phyloP scores from a whole-genome alignment of 2,888 invertebrate genomes.

The Pollenia labialis region DNA sequence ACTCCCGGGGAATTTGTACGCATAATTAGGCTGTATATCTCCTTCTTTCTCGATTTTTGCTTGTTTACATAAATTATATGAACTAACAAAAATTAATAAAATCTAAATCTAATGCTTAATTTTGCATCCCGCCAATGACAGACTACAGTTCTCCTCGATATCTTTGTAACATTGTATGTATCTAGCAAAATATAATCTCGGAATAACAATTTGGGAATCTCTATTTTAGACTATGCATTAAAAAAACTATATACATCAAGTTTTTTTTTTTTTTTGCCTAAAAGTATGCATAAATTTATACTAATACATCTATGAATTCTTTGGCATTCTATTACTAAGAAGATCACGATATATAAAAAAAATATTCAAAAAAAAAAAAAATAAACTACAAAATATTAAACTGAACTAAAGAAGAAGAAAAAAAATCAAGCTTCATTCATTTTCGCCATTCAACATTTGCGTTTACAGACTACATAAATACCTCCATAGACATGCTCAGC shows the following conservation, averaged over 20 bases:
- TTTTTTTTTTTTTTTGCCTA: constrained; percentile 33
- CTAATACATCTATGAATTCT: constrained; percentile 29
- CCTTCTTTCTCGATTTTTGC: too few species aligned
- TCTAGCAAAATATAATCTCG: too few species aligned
- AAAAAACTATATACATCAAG: not conserved
- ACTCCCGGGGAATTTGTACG: too few species aligned
- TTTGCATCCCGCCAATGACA: too few species aligned
- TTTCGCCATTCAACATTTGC: constrained; percentile 54
- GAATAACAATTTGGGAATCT: too few species aligned
- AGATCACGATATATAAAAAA: not conserved
- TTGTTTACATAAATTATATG: too few species aligned
- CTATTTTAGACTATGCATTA: constrained; percentile 39
- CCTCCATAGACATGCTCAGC: constrained; percentile 8
- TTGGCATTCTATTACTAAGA: constrained; percentile 20
- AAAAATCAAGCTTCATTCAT: constrained; percentile 53
- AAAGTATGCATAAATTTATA: constrained; percentile 55
- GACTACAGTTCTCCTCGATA: too few species aligned
- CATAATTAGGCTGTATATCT: too few species aligned
- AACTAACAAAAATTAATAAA: too few species aligned
- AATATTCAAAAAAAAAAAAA: constrained; percentile 1
- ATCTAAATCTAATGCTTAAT: too few species aligned
- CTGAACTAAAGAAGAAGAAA: not conserved
- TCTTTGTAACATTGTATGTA: too few species aligned
- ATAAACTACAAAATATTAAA: constrained; percentile 5
- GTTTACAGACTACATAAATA: constrained; percentile 63